phyloP scores from a whole-genome alignment of 2,113 vertebrate genomes.

The Ceyx melanurus region DNA sequence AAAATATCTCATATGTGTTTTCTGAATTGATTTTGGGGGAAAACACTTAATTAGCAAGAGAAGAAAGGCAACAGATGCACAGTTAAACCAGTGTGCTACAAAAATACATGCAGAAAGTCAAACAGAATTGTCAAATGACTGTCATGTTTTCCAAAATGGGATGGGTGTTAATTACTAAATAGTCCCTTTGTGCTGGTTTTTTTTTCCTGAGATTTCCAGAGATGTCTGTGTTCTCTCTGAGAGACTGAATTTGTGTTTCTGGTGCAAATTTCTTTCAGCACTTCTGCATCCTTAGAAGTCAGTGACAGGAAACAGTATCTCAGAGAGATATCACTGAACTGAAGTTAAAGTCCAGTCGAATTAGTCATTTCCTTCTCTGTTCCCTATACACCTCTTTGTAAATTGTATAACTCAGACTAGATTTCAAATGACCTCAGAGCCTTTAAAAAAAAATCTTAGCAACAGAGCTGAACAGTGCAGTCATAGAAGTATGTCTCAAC shows the following conservation, averaged over 20 bases:
- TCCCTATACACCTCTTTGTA: background rate
- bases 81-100: background rate
- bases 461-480: background rate
- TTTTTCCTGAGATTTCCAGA: background rate
- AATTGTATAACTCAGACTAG: background rate
- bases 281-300: background rate
- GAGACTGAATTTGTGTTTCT: background rate
- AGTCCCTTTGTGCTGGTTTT: background rate
- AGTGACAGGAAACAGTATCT: background rate
- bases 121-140: background rate
- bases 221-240: background rate
- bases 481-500: background rate
- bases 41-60: background rate
- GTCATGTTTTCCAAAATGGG: background rate
- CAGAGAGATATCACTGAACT: background rate
- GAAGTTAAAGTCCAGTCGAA: background rate
- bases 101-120: background rate
- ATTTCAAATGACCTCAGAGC: background rate
- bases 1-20: background rate
- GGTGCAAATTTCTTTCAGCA: background rate
- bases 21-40: rapidly evolving
- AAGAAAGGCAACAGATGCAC: background rate
- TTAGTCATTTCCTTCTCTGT: background rate
- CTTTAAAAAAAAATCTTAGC: background rate
- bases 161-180: background rate